Evolutionary conservation across 2,797 vertebrate species (phyloP).

Genomic region (Aplochiton taeniatus): DNA sequence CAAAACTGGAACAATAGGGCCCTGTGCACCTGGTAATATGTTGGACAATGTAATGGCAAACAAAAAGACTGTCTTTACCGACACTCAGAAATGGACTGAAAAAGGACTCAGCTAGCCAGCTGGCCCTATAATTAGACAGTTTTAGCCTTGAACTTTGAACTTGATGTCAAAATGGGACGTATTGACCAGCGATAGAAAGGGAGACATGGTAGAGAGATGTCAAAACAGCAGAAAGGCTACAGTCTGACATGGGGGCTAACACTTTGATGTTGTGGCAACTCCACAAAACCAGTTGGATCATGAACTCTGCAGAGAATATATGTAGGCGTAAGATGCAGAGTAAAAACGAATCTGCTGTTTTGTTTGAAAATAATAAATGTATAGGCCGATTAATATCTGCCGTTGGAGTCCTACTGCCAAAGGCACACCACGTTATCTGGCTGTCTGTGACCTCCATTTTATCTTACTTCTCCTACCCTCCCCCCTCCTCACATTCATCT

Average conservation of each 20-base stretch:
- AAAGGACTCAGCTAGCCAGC: conserved; percentile 30
- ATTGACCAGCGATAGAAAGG: background rate
- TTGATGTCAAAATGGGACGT: background rate
- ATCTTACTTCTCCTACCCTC: conserved; percentile 34
- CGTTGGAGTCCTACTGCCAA: conserved; percentile 3
- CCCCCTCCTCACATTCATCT: conserved; percentile 42
- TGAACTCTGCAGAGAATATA: background rate
- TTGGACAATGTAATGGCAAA: conserved; percentile 69
- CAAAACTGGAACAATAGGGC: conserved; percentile 52
- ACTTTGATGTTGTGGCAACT: background rate
- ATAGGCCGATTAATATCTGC: conserved; percentile 9
- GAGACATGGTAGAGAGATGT: background rate
- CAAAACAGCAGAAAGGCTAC: conserved; percentile 1
- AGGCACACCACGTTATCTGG: conserved; percentile 11
- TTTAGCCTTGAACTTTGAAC: conserved; percentile 30
- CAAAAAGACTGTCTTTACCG: conserved; percentile 60
- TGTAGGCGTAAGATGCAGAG: background rate
- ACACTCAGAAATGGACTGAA: no score
- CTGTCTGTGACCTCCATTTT: conserved; percentile 22
- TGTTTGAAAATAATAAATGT: conserved; percentile 1
- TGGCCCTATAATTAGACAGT: conserved; percentile 38
- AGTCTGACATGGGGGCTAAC: conserved; percentile 5
- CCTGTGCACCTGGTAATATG: conserved; percentile 65
- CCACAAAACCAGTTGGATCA: background rate
- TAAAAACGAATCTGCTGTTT: background rate